phyloP scores from a whole-genome alignment of 2,113 vertebrate genomes.

The Colius striatus region DNA sequence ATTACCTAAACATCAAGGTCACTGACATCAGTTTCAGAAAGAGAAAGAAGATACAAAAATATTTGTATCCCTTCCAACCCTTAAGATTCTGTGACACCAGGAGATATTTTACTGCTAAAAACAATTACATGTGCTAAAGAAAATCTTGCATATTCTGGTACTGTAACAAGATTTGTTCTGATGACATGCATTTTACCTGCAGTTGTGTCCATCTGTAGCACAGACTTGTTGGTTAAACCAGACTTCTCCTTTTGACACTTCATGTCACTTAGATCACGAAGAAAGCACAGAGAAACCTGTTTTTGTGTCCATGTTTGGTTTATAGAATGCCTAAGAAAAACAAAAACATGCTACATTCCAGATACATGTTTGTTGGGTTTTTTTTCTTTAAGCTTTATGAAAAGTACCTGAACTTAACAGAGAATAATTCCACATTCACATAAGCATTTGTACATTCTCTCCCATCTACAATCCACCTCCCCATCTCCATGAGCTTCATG shows the following conservation, averaged over 20 bases:
- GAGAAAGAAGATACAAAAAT: not conserved
- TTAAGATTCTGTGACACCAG: too few species aligned
- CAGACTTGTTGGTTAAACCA: slow-evolving; percentile 35
- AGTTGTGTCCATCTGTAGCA: not conserved
- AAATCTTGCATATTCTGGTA: not conserved
- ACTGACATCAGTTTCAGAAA: not conserved
- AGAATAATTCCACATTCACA: not conserved
- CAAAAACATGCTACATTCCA: not conserved
- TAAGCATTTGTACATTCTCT: not conserved
- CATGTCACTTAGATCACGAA: slow-evolving; percentile 45
- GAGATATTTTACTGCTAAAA: not conserved
- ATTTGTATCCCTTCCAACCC: not conserved
- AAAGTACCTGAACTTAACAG: not conserved
- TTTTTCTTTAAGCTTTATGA: not conserved
- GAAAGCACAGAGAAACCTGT: slow-evolving; percentile 45
- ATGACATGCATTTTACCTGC: slow-evolving; percentile 38
- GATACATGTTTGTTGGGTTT: not conserved
- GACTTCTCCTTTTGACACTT: slow-evolving; percentile 35
- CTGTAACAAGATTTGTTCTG: not conserved
- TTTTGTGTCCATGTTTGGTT: slow-evolving; percentile 81
- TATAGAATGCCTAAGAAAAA: slow-evolving; percentile 66
- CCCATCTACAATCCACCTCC: not conserved
- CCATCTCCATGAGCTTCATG: fast-evolving
- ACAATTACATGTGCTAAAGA: not conserved
- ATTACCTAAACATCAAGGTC: not conserved